phyloP scores from a whole-genome alignment of 2,797 vertebrate genomes.

The Botia almorhae region DNA sequence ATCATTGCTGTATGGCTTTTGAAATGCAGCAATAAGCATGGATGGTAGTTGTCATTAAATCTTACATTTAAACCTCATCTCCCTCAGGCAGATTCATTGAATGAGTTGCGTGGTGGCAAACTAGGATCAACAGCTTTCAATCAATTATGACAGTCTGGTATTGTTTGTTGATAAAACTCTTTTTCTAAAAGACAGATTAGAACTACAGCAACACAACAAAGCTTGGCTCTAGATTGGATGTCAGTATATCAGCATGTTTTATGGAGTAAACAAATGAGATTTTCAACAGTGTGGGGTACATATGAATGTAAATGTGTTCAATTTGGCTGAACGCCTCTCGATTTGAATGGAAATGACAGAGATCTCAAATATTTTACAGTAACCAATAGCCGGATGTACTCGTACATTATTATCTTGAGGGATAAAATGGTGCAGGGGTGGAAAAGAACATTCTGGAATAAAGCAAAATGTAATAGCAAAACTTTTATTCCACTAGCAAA shows the following conservation, averaged over 20 bases:
- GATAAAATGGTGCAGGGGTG: not conserved
- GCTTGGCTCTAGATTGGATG: not conserved
- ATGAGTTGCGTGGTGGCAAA: slow-evolving; percentile 19
- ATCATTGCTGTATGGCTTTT: slow-evolving; percentile 14
- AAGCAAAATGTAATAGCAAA: not conserved
- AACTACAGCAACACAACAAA: slow-evolving; percentile 1
- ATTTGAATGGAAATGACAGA: slow-evolving; percentile 9
- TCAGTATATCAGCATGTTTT: not conserved
- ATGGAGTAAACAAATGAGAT: not conserved
- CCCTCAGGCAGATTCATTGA: slow-evolving; percentile 24
- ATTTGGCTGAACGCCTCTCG: not conserved
- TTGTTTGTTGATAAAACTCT: slow-evolving; percentile 31
- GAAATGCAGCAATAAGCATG: slow-evolving; percentile 21
- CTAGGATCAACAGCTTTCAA: slow-evolving; percentile 18
- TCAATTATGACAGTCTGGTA: slow-evolving; percentile 25
- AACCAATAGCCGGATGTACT: not conserved
- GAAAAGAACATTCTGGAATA: not conserved
- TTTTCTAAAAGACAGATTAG: slow-evolving; percentile 27
- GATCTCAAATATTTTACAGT: not conserved
- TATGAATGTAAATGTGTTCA: not conserved
- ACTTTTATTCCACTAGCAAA: not conserved
- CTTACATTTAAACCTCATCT: slow-evolving; percentile 35
- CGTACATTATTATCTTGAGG: not conserved
- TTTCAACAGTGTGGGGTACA: not conserved
- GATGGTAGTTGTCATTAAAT: slow-evolving; percentile 37